Evolutionary conservation across 2,113 vertebrate genomes (phyloP).

Genomic region (Melanocharis versteri): DNA sequence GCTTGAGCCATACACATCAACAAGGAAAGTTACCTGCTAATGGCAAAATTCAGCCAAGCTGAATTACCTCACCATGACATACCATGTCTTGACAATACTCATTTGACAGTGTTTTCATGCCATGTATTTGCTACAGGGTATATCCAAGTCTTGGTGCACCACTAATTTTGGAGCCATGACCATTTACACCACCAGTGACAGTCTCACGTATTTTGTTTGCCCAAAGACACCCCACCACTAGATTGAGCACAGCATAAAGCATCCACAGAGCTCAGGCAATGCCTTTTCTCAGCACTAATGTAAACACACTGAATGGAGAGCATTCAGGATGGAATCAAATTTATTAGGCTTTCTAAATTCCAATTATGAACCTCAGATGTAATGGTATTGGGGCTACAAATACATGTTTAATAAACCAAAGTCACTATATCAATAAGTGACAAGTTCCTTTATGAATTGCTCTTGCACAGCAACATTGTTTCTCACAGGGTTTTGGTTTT

Average conservation of each 20-base stretch:
- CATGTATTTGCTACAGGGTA: neutral
- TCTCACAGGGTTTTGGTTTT: neutral
- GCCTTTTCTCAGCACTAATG: neutral
- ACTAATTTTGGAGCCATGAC: neutral
- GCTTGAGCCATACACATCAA: neutral
- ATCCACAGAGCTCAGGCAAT: neutral
- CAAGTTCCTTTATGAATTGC: neutral
- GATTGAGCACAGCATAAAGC: neutral
- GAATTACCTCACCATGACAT: neutral
- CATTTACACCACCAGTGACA: neutral
- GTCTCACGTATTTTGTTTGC: neutral
- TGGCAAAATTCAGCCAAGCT: neutral
- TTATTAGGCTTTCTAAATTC: slow-evolving; percentile 43
- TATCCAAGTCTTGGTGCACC: neutral
- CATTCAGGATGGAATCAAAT: slow-evolving; percentile 17
- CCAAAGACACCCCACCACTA: rapidly evolving
- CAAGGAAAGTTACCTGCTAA: neutral
- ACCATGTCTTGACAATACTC: neutral
- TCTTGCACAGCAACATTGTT: neutral
- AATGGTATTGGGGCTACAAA: neutral
- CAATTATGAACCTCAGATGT: slow-evolving; percentile 7
- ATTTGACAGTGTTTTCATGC: neutral
- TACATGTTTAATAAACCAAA: slow-evolving; percentile 23
- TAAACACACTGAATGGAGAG: neutral
- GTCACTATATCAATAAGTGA: neutral